Percentiles rank a stretch among this genome's conserved stretches.
phyloP scores from a whole-genome alignment of 1,140 invertebrate genomes.

The Trigoniulus corallinus region DNA sequence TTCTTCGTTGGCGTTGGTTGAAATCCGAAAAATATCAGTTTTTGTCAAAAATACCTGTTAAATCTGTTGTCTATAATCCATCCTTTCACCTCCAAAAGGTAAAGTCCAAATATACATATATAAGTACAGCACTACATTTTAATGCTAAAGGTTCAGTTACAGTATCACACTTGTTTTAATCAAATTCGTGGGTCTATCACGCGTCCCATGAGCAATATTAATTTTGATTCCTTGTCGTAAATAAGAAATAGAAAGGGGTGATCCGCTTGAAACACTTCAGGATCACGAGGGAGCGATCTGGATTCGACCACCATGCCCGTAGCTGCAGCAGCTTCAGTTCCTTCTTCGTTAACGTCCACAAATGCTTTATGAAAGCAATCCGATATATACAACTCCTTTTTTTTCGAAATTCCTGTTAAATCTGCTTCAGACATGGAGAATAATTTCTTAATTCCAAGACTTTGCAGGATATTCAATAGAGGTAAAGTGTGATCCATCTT shows the following conservation, averaged over 20 bases:
- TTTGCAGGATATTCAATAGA: slow-evolving; percentile 39
- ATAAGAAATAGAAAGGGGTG: background rate
- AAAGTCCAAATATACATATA: no score
- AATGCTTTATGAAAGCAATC: slow-evolving; percentile 57
- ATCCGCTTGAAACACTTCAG: background rate
- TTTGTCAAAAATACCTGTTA: slow-evolving; percentile 39
- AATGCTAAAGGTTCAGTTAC: no score
- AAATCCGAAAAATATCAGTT: slow-evolving; percentile 31
- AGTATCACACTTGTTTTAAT: no score
- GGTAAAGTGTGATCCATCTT: slow-evolving; percentile 50
- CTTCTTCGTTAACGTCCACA: slow-evolving; percentile 62
- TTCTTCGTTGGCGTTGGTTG: slow-evolving; percentile 60
- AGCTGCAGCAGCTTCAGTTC: slow-evolving; percentile 54
- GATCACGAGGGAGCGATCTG: background rate
- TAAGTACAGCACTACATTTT: no score
- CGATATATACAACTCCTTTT: slow-evolving; percentile 17
- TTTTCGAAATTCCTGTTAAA: slow-evolving; percentile 40
- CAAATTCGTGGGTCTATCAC: background rate
- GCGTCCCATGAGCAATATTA: background rate
- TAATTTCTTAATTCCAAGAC: slow-evolving; percentile 46
- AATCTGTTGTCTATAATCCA: no score
- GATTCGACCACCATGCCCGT: slow-evolving; percentile 9
- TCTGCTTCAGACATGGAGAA: slow-evolving; percentile 37
- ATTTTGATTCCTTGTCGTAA: background rate
- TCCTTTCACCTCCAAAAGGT: no score